Percentiles rank a stretch among this genome's conserved stretches.
Evolutionary conservation across 2,113 vertebrate species (phyloP).

Genomic region (Platysteira castanea): DNA sequence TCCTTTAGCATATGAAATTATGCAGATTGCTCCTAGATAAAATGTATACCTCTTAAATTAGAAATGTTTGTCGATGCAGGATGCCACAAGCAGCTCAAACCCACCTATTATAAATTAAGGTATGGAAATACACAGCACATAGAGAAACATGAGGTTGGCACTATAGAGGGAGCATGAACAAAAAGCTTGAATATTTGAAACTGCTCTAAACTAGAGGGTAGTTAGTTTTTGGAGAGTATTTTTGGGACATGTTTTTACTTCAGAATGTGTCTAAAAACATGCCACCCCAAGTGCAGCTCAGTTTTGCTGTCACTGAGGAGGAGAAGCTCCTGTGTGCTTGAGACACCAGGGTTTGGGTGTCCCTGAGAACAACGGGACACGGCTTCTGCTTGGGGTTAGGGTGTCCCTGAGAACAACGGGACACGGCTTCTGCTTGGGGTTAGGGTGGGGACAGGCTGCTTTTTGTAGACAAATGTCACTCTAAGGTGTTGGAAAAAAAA

Average conservation of each 20-base stretch:
- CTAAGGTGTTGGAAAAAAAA: neutral
- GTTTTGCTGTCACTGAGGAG: neutral
- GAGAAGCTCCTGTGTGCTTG: neutral
- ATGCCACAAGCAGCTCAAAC: neutral
- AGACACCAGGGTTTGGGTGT: neutral
- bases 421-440: neutral
- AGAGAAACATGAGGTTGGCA: neutral
- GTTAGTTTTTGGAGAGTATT: neutral
- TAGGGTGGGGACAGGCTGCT: neutral
- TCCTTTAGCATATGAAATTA: neutral
- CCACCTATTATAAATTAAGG: neutral
- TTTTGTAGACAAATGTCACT: neutral
- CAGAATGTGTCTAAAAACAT: neutral
- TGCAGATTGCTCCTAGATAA: neutral
- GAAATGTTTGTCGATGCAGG: neutral
- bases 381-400: neutral
- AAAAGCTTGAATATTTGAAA: neutral
- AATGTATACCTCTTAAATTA: neutral
- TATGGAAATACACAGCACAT: neutral
- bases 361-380: fast-evolving
- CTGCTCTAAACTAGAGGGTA: neutral
- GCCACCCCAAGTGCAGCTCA: fast-evolving
- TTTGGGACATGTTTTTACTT: neutral
- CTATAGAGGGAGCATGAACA: neutral
- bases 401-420: too few relatives aligned